phyloP scores from a whole-genome alignment of 2,797 vertebrate species.

The Sebastes diploproa region DNA sequence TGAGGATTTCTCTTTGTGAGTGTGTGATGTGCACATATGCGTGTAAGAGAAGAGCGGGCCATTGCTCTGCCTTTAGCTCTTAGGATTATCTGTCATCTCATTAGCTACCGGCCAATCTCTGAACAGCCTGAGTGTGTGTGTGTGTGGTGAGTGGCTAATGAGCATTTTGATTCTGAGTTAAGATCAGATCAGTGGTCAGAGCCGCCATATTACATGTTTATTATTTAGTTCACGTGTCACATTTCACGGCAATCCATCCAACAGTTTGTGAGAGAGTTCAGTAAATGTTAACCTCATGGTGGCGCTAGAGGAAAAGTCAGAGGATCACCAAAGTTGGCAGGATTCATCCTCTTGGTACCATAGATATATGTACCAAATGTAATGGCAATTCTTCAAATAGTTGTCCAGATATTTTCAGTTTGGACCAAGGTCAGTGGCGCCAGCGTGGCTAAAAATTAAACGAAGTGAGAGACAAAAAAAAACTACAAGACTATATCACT shows the following conservation, averaged over 20 bases:
- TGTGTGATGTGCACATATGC: not conserved
- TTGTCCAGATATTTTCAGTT: not conserved
- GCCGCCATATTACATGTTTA: not conserved
- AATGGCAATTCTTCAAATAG: not conserved
- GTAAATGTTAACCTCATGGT: not conserved
- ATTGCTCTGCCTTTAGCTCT: constrained; percentile 55
- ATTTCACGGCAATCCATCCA: not conserved
- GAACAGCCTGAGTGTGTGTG: constrained; percentile 4
- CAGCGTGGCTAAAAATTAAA: not conserved
- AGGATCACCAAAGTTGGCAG: not conserved
- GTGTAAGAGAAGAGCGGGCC: not conserved
- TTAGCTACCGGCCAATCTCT: constrained; percentile 75
- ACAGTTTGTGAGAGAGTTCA: not conserved
- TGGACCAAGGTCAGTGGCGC: too few species aligned
- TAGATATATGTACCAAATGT: not conserved
- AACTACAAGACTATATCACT: too few species aligned
- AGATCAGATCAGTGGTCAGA: constrained; percentile 39
- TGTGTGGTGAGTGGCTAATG: constrained; percentile 30
- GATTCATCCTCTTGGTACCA: not conserved
- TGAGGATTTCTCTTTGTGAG: constrained; percentile 3
- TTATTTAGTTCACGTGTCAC: not conserved
- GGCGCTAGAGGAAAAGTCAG: not conserved
- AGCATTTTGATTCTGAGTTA: constrained; percentile 43
- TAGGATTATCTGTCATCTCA: constrained; percentile 78
- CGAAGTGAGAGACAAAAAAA: not conserved